phyloP scores from a whole-genome alignment of 2,888 invertebrate genomes.

The Epirrhoe tristata region DNA sequence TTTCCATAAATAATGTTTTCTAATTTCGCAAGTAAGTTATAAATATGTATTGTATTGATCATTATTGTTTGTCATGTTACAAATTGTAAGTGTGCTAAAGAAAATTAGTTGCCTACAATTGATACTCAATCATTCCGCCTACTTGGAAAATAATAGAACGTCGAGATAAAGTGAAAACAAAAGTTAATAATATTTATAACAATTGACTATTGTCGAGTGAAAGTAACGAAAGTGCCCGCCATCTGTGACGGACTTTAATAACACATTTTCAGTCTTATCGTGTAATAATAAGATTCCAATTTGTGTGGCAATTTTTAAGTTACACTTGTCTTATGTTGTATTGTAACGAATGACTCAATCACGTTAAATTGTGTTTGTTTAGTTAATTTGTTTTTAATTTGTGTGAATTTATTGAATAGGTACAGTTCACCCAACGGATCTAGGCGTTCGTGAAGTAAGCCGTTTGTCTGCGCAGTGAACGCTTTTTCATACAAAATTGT shows the following conservation, averaged over 20 bases:
- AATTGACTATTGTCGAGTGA: conserved; percentile 53
- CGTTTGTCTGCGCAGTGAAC: too few relatives aligned
- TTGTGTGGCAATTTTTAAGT: conserved; percentile 16
- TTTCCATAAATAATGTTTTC: too few relatives aligned
- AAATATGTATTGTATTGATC: too few relatives aligned
- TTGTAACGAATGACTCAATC: conserved; percentile 25
- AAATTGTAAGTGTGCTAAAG: background rate
- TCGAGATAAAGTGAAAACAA: conserved; percentile 48
- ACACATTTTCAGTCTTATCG: conserved; percentile 25
- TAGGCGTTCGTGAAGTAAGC: too few relatives aligned
- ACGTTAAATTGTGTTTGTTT: background rate
- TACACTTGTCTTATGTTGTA: conserved; percentile 24
- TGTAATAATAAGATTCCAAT: conserved; percentile 4
- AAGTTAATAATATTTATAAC: conserved; percentile 51
- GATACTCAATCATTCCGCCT: conserved; percentile 24
- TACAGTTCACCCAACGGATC: too few relatives aligned
- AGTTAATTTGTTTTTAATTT: background rate
- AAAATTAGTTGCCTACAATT: background rate
- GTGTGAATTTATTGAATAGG: too few relatives aligned
- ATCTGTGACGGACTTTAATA: conserved; percentile 58
- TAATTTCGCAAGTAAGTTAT: too few relatives aligned
- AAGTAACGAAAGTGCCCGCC: conserved; percentile 57
- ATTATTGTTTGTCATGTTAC: too few relatives aligned
- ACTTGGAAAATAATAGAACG: conserved; percentile 25
- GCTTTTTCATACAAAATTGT: too few relatives aligned